Evolutionary conservation across 2,888 invertebrate genomes (phyloP), one percentile per base, ranked within the genome.

Genomic region (Eilema sororculum): DNA sequence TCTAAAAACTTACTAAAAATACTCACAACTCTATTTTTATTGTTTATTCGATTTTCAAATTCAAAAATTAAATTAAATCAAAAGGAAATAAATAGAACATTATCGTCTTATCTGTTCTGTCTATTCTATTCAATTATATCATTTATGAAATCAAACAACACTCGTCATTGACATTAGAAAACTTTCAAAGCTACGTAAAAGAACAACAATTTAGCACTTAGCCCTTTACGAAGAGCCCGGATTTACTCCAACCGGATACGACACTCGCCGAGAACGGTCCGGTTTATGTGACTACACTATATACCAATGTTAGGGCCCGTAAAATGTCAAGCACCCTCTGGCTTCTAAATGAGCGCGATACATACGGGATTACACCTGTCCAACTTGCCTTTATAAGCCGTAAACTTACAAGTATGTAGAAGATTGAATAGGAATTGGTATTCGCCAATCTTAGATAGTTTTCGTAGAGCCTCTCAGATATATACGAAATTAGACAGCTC

Each of bases 281-380:
- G 74, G 79, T 83, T 79, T 84, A 79, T 76, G 74, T 71, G 72
- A 73, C 77, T 74, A 69, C 70, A 76, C 69, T 80, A 81, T 78
- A 79, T 73, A 78, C 75, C 71, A 77, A 78, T 79, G 78, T 79
- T 83, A 81, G 77, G 75, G 78, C 68, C 77, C 76, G 78, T 85
- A 84, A 85, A 83, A 74, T 78, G 73, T 76, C 78, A 78, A 77
- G 80, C 78, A 65, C 74, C 67, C 41, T 59, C 72, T 72, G 68
- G 75, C 63, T 73, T 71, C 74, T 71, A 77, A 80, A 82, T 80
- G 74, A 82, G 78, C 70, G 68, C 67, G 71, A 77, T 77, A 79
- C 72, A 71, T 77, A 77, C 68, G 65, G 66, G 68, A 74, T 73
- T 80, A 82, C 80, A 82, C 78, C 82, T 82, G 77, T 74, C 67